Evolutionary conservation across 2,888 invertebrate genomes (phyloP).

Genomic region (Synergus japonicus): DNA sequence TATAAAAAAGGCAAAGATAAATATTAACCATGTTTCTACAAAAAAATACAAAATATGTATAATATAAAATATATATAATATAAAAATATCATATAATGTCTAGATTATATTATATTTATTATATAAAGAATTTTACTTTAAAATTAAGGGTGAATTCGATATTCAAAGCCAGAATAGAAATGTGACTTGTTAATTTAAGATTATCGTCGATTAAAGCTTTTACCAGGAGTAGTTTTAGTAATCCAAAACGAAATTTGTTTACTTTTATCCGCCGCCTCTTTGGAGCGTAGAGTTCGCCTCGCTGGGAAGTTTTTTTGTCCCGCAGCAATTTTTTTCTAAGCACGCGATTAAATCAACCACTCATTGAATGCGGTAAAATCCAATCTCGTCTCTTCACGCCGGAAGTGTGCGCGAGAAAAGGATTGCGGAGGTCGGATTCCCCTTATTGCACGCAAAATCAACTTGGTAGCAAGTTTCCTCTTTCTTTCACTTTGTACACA

Average conservation of each 20-base stretch:
- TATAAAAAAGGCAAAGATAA: not conserved
- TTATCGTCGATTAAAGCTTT: conserved; percentile 29
- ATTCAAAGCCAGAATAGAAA: not conserved
- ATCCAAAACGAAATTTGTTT: conserved; percentile 19
- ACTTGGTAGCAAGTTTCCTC: conserved; percentile 14
- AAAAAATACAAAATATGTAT: not conserved
- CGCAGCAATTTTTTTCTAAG: conserved; percentile 26
- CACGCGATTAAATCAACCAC: conserved; percentile 27
- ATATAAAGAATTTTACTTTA: too few species aligned
- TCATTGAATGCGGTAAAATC: conserved; percentile 16
- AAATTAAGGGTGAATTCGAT: not conserved
- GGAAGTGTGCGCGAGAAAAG: conserved; percentile 24
- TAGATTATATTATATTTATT: too few species aligned
- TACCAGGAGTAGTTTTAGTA: not conserved
- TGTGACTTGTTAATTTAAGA: conserved; percentile 6
- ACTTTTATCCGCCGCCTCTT: conserved; percentile 10
- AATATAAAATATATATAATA: too few species aligned
- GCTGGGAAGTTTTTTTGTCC: conserved; percentile 1
- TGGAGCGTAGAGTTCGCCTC: not conserved
- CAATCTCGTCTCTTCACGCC: conserved; percentile 23
- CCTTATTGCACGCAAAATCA: conserved; percentile 36
- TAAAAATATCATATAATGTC: too few species aligned
- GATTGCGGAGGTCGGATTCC: conserved; percentile 14
- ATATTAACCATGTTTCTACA: not conserved
- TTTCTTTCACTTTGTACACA: conserved; percentile 1